A percentile compares a stretch with the other conserved stretches of the same genome.
Conservation (phyloP, 2,113 vertebrate genomes). For the Acanthochromis polyacanthus region DNA sequence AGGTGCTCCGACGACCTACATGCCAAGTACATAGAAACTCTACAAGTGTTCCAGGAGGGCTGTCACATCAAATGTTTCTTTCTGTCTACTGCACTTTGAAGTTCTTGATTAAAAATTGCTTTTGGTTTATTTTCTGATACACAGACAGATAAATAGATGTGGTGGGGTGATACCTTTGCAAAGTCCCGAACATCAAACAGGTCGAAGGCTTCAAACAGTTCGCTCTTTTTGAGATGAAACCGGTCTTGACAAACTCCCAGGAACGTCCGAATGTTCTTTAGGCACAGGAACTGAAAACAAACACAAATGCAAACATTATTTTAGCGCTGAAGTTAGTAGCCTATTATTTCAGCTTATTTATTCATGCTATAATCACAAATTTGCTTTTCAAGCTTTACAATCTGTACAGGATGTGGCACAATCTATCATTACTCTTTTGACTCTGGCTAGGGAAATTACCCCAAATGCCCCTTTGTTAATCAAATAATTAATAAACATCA, state of each 20-base stretch:
- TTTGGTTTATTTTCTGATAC: background rate
- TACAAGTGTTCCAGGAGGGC: background rate
- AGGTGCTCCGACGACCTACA: background rate
- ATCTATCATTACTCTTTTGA: too few relatives aligned
- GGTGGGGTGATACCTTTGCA: slow-evolving; percentile 86
- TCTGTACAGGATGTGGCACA: too few relatives aligned
- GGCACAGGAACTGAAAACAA: slow-evolving; percentile 90
- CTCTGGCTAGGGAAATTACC: too few relatives aligned
- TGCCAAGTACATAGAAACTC: background rate
- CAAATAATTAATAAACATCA: background rate
- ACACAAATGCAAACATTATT: slow-evolving; percentile 3
- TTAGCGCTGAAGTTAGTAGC: background rate
- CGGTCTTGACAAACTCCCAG: slow-evolving; percentile 87
- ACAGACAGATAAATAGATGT: background rate
- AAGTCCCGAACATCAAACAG: slow-evolving; percentile 96
- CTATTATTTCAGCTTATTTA: too few relatives aligned
- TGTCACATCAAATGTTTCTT: background rate
- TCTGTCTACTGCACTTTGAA: background rate
- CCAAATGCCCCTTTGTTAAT: too few relatives aligned
- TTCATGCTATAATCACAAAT: background rate
- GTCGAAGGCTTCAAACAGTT: slow-evolving; percentile 95
- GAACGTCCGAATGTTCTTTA: slow-evolving; percentile 97
- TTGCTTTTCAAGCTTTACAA: background rate
- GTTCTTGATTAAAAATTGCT: background rate
- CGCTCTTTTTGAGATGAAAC: slow-evolving; percentile 90